phyloP scores from a whole-genome alignment of 1,140 invertebrate genomes.

The Anoplophora glabripennis region DNA sequence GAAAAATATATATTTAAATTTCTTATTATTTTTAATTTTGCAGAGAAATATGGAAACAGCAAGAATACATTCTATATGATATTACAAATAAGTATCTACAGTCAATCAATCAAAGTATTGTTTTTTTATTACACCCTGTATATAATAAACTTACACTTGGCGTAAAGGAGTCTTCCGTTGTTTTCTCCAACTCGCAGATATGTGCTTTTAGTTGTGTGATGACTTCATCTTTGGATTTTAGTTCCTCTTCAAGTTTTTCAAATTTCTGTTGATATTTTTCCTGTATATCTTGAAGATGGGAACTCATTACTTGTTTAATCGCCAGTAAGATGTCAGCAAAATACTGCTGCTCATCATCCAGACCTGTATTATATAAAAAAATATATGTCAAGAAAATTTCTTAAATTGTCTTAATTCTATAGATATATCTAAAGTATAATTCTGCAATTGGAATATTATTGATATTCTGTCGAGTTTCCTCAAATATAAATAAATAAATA shows the following conservation, averaged over 20 bases:
- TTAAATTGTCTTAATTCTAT: too few species aligned
- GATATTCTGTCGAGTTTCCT: too few species aligned
- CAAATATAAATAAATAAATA: too few species aligned
- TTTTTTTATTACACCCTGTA: not conserved
- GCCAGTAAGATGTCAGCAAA: conserved; percentile 70
- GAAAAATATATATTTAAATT: too few species aligned
- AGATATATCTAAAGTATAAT: too few species aligned
- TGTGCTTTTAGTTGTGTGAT: conserved; percentile 70
- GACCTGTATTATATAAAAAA: not conserved
- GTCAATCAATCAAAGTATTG: too few species aligned
- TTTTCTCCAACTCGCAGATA: conserved; percentile 65
- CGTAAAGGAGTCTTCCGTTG: conserved; percentile 56
- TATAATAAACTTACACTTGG: conserved; percentile 47
- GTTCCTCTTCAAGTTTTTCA: conserved; percentile 69
- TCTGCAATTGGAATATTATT: too few species aligned
- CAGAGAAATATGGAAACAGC: too few species aligned
- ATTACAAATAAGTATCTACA: too few species aligned
- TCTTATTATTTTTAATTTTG: too few species aligned
- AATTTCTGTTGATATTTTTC: conserved; percentile 68
- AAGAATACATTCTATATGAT: too few species aligned
- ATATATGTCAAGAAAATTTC: too few species aligned
- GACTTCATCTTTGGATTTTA: conserved; percentile 71
- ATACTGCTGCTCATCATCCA: conserved; percentile 70
- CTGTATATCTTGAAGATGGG: conserved; percentile 65
- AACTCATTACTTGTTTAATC: conserved; percentile 73